phyloP scores from a whole-genome alignment of 2,113 vertebrate genomes.

The Carollia perspicillata region DNA sequence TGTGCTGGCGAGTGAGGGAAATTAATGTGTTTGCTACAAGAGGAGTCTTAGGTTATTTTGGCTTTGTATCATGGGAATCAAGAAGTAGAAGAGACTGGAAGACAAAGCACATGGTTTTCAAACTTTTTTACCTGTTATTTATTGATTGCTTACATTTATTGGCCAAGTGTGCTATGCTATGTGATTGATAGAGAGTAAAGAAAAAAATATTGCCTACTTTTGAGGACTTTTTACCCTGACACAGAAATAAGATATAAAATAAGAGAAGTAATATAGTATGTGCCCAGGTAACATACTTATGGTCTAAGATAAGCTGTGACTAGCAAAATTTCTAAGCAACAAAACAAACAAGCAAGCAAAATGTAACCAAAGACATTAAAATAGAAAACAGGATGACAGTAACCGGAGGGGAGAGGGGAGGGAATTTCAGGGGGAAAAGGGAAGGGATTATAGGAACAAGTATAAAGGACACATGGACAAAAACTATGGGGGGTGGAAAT shows the following conservation, averaged over 20 bases:
- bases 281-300: not conserved
- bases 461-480: too few relatives aligned
- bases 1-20: not conserved
- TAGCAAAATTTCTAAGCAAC: not conserved
- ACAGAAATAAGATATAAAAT: not conserved
- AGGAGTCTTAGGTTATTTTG: not conserved
- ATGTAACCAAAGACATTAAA: too few relatives aligned
- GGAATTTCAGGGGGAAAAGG: too few relatives aligned
- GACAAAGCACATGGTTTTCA: not conserved
- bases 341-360: too few relatives aligned
- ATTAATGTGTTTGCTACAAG: not conserved
- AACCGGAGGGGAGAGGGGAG: too few relatives aligned
- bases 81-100: not conserved
- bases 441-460: too few relatives aligned
- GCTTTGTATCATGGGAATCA: not conserved
- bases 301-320: not conserved
- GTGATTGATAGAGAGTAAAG: not conserved
- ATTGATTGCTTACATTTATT: not conserved
- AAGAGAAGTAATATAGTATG: not conserved
- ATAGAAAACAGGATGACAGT: too few relatives aligned
- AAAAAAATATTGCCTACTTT: slow-evolving; percentile 7
- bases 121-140: not conserved
- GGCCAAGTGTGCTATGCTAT: not conserved
- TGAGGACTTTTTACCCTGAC: not conserved
- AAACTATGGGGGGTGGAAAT: too few relatives aligned